A percentile compares a stretch with the other conserved stretches of the same genome.
Conservation (phyloP, 1,140 invertebrate species). For the Proctacanthus coquilletti region DNA sequence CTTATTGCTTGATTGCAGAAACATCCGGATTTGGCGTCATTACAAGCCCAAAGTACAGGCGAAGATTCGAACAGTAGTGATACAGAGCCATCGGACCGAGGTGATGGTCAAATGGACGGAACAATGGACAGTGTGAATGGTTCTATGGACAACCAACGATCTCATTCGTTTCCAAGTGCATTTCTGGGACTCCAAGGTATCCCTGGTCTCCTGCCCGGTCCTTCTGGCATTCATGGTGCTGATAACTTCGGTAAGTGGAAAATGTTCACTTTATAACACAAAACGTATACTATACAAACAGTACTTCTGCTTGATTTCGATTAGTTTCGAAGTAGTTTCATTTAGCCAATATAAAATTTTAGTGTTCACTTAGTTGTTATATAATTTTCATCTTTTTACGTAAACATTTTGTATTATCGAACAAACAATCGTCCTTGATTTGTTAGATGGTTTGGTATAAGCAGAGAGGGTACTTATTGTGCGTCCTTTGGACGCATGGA, state of each 20-base stretch:
- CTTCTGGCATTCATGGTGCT: slow-evolving; percentile 57
- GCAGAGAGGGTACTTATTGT: too few species aligned
- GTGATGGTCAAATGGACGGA: slow-evolving; percentile 31
- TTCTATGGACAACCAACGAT: slow-evolving; percentile 45
- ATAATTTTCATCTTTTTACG: too few species aligned
- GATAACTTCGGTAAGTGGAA: slow-evolving; percentile 66
- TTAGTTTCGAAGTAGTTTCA: too few species aligned
- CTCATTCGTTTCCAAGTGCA: slow-evolving; percentile 49
- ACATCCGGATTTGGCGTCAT: slow-evolving; percentile 19
- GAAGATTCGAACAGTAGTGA: slow-evolving; percentile 58
- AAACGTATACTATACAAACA: too few species aligned
- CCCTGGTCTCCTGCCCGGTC: slow-evolving; percentile 59
- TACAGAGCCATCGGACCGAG: slow-evolving; percentile 48
- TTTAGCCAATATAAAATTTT: too few species aligned
- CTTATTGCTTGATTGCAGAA: slow-evolving; percentile 14
- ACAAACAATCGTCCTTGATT: too few species aligned
- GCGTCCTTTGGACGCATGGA: too few species aligned
- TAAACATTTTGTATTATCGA: too few species aligned
- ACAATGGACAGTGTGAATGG: slow-evolving; percentile 21
- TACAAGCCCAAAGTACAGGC: slow-evolving; percentile 53
- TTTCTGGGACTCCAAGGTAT: slow-evolving; percentile 57
- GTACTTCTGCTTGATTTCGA: too few species aligned
- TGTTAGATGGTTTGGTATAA: too few species aligned
- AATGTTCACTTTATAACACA: too few species aligned
- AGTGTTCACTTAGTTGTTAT: too few species aligned